Evolutionary conservation across 2,888 invertebrate species (phyloP).

Genomic region (Smittia sp.): DNA sequence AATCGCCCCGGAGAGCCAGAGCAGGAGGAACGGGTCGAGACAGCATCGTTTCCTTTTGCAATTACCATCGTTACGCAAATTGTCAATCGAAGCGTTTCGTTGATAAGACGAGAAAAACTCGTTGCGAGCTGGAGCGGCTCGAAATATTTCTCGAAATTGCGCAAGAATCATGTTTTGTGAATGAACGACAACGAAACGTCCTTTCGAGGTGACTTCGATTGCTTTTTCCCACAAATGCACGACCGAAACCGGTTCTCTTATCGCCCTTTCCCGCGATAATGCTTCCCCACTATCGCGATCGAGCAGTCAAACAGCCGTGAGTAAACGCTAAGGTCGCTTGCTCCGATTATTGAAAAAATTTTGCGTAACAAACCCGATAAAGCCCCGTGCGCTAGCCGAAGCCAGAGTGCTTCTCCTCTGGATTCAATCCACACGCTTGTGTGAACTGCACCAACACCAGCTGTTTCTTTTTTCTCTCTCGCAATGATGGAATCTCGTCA

Average conservation of each 20-base stretch:
- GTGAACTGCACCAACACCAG: slow-evolving; percentile 18
- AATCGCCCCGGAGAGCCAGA: neutral
- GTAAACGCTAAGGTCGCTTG: slow-evolving; percentile 7
- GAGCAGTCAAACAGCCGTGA: neutral
- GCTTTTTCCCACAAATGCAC: neutral
- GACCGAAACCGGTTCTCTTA: slow-evolving; percentile 23
- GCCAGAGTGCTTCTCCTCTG: neutral
- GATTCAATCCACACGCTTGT: neutral
- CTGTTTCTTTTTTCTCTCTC: neutral
- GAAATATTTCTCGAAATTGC: slow-evolving; percentile 15
- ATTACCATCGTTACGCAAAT: slow-evolving; percentile 34
- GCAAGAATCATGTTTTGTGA: neutral
- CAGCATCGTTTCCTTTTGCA: slow-evolving; percentile 30
- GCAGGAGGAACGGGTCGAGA: neutral
- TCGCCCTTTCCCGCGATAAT: neutral
- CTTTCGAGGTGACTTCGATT: slow-evolving; percentile 1
- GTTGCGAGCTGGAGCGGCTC: neutral
- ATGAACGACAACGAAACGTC: neutral
- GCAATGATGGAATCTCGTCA: slow-evolving; percentile 20
- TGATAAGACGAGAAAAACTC: slow-evolving; percentile 23
- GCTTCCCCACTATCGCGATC: neutral
- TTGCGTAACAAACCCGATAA: neutral
- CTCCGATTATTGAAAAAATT: neutral
- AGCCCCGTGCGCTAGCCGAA: neutral
- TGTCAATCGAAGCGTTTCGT: neutral